Percentiles rank a stretch among this genome's conserved stretches.
Evolutionary conservation across 2,113 vertebrate species (phyloP).

Genomic region (Hippocampus guttulatus): DNA sequence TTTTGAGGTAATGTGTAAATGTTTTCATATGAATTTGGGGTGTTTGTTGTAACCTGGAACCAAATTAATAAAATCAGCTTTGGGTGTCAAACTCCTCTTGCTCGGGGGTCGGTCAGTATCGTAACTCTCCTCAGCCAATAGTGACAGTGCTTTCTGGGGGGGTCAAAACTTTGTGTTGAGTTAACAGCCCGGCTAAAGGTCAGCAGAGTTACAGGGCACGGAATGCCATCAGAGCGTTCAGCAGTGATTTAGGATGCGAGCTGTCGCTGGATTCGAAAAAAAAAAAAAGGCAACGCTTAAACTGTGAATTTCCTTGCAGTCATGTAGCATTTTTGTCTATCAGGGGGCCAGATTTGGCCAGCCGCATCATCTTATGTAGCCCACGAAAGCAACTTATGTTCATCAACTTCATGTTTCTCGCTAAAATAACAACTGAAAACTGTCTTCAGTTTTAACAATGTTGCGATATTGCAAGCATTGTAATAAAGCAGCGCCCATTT

Average conservation of each 20-base stretch:
- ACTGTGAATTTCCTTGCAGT: not conserved
- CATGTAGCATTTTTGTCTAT: not conserved
- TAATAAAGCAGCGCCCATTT: too few relatives aligned
- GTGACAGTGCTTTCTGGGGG: constrained; percentile 23
- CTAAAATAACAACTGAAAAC: too few relatives aligned
- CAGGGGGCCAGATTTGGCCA: too few relatives aligned
- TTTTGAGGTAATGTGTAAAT: too few relatives aligned
- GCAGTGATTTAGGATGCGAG: constrained; percentile 19
- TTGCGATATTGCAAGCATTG: too few relatives aligned
- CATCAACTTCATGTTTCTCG: too few relatives aligned
- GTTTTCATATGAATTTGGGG: too few relatives aligned
- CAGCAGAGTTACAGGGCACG: constrained; percentile 28
- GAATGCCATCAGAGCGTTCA: constrained; percentile 7
- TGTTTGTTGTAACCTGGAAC: not conserved
- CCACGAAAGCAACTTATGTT: too few relatives aligned
- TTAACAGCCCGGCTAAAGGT: constrained; percentile 35
- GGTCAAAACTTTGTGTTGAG: constrained; percentile 39
- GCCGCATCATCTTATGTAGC: too few relatives aligned
- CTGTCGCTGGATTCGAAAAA: not conserved
- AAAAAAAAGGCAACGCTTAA: not conserved
- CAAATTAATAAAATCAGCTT: not conserved
- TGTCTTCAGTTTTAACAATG: too few relatives aligned
- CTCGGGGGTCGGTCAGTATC: not conserved
- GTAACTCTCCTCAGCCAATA: constrained; percentile 14
- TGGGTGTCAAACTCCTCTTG: not conserved